phyloP scores from a whole-genome alignment of 1,140 invertebrate species.

The Apolygus lucorum region DNA sequence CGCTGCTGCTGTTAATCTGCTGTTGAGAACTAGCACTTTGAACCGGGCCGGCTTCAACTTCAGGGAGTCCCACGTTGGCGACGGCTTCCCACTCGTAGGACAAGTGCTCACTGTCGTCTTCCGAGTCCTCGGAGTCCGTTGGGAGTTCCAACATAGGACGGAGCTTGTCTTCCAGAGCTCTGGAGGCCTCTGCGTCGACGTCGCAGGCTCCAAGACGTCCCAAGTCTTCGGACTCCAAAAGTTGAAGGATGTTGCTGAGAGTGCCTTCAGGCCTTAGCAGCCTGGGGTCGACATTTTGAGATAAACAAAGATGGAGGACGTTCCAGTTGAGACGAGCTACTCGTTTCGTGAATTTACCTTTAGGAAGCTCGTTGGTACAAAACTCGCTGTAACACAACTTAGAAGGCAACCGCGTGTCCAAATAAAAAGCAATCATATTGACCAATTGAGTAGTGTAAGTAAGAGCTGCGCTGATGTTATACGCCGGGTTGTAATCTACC shows the following conservation, averaged over 20 bases:
- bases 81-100: conserved; percentile 58
- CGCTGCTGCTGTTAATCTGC: conserved; percentile 47
- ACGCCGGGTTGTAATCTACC: conserved; percentile 54
- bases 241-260: conserved; percentile 60
- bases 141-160: conserved; percentile 47
- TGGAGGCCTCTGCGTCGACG: conserved; percentile 44
- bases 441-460: conserved; percentile 73
- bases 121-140: conserved; percentile 55
- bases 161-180: conserved; percentile 50
- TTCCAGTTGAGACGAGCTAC: conserved; percentile 73
- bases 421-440: conserved; percentile 65
- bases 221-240: conserved; percentile 54
- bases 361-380: conserved; percentile 55
- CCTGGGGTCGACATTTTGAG: conserved; percentile 58
- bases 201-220: conserved; percentile 52
- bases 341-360: conserved; percentile 61
- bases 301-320: conserved; percentile 69
- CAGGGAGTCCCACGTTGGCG: conserved; percentile 24
- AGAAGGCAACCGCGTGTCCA: conserved; percentile 65
- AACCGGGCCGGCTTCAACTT: conserved; percentile 14
- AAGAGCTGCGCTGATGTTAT: conserved; percentile 66
- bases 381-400: conserved; percentile 71
- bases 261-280: conserved; percentile 58
- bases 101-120: conserved; percentile 49
- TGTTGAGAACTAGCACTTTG: conserved; percentile 21